Base-by-base conservation (phyloP, 2,797 vertebrate genomes). In the Leptodactylus fallax region DNA sequence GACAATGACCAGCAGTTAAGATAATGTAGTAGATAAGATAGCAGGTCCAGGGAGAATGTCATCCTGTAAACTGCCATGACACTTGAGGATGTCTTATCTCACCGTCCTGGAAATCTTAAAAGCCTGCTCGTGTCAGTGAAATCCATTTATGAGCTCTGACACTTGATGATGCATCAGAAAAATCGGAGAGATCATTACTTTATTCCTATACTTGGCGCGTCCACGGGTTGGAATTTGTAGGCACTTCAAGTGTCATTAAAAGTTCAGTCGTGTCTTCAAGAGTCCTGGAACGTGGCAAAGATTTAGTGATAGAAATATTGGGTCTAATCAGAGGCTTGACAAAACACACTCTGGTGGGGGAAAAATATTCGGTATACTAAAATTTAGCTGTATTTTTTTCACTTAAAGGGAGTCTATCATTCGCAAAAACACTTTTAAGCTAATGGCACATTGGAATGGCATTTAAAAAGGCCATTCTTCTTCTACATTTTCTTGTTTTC, bases 121-220 rank as follows among this genome's bases (percentile, higher is more conserved):
- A 89, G 85, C 78, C 61, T 83, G 71, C 61, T 53, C 10, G 79
- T 89, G 88, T 89, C 85, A 79, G 74, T 89, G 85, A 89, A 83
- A 89, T 89, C 80, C 85, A 89, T 83, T 86, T 86, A 89, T 83
- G 76, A 89, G 88, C 77, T n/a, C 72, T 89, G 88, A 83, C 85
- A 89, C 60, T 87, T 45, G 51, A 67, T 36, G 72, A 79, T 83
- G 74, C 74, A 87, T 47, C 71, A 71, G 85, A 82, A 83, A 79
- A 83, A 83, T 86, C 53, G 27, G 25, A 63, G 51, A 76, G 83
- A 81, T 86, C 51, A 58, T 27, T 55, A 47, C 49, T 49, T 45
- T 53, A 86, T 81, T 86, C 55, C 79, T 86, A 86, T 83, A 79
- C 79, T 83, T 89, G 63, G 80, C 72, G 72, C 45, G 49, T 79